Evolutionary conservation across 2,888 invertebrate genomes (phyloP), one percentile per base, ranked within the genome.

Genomic region (Carterocephalus palaemon): DNA sequence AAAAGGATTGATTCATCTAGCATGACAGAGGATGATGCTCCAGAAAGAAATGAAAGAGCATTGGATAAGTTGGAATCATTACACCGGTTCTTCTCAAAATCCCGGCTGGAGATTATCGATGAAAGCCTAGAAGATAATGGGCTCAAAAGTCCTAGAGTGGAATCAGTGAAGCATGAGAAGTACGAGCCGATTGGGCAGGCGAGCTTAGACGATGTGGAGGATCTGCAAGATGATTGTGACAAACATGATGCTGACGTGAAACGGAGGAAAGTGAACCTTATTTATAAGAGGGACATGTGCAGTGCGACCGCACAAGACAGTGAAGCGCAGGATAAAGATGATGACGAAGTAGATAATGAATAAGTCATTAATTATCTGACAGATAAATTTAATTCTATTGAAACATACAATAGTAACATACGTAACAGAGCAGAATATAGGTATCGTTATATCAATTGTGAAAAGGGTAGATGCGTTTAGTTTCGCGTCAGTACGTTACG

Each of bases 81-180:
- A 26, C 76, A 81, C 40, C 78, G 74, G 51, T 86, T 86, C 62
- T 85, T 85, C 46, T 86, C 84, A 0, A 76, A 71, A 49, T 85
- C 86, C 0, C 66, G 87, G 28, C 57, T 88, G 12, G 87, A 85
- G 53, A 87, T 87, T 4, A 88, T 88, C 7, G 83, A 86, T 33
- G 88, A 88, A 45, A 77, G 64, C 29, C 51, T 71, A 19, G 88
- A 88, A 47, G 84, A 82, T 8, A 66, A 71, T n/a, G 64, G 58
- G 48, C 38, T 62, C 0, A 69, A 57, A 42, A 66, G 60, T 51
- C 67, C 69, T 0, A 68, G 62, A 23, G 45, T 48, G 0, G 37
- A 49, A 6, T 20, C 43, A 4, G 20, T 46, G 20, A 47, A 62
- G 49, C 49, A 48, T 5, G 59, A 56, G 9, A 46, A 54, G 1